phyloP scores from a whole-genome alignment of 2,113 vertebrate genomes.

The Isurus oxyrinchus region DNA sequence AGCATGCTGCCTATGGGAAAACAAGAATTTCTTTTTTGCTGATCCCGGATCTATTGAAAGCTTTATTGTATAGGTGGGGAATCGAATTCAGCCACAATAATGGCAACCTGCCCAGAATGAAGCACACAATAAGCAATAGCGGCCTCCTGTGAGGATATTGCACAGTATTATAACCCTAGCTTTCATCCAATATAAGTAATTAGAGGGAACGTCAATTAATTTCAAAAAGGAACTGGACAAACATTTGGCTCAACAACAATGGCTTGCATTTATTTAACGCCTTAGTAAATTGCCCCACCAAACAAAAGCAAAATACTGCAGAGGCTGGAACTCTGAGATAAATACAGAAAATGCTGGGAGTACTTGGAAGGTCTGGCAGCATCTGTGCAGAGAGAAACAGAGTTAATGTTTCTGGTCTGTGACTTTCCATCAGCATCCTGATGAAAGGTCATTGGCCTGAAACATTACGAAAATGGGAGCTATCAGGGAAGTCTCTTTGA shows the following conservation, averaged over 20 bases:
- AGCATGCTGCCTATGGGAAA: not conserved
- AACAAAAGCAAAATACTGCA: not conserved
- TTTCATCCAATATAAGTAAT: not conserved
- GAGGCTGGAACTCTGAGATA: not conserved
- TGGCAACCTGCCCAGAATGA: not conserved
- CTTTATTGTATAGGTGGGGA: not conserved
- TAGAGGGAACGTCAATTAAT: not conserved
- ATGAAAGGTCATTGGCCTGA: not conserved
- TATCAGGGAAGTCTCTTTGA: not conserved
- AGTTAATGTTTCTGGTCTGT: not conserved
- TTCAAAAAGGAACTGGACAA: not conserved
- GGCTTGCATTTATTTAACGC: not conserved
- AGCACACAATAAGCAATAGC: not conserved
- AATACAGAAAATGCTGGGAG: not conserved
- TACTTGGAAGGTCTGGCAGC: not conserved
- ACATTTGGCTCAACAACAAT: not conserved
- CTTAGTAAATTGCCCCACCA: not conserved
- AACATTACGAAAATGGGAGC: not conserved
- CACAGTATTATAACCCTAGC: too few species aligned
- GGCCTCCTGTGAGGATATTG: not conserved
- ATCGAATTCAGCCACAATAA: not conserved
- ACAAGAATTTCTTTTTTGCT: not conserved
- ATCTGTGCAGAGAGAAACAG: too few species aligned
- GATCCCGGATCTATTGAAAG: not conserved
- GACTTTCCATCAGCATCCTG: not conserved